A percentile compares a stretch with the other conserved stretches of the same genome.
Evolutionary conservation across 2,797 vertebrate genomes (phyloP).

Genomic region (Leptodactylus fallax): DNA sequence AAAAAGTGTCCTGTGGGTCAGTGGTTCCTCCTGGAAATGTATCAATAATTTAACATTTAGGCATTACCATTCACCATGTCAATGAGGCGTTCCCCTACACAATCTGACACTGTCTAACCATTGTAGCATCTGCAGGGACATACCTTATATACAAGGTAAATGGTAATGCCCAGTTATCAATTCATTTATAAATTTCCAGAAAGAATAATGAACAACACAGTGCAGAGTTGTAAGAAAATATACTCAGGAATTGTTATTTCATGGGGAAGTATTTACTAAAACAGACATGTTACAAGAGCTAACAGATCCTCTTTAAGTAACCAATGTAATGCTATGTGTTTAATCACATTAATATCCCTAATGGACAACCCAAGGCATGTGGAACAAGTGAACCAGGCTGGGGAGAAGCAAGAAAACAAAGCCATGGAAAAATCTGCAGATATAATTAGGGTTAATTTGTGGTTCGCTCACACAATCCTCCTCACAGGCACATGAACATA

Average conservation of each 20-base stretch:
- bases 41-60: no score
- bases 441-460: constrained; percentile 57
- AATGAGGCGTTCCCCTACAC: no score
- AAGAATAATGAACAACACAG: not conserved
- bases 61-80: not conserved
- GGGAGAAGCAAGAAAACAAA: constrained; percentile 24
- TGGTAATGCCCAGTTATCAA: not conserved
- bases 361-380: constrained; percentile 3
- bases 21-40: no score
- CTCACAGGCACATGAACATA: constrained; percentile 24
- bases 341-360: not conserved
- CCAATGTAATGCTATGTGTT: not conserved
- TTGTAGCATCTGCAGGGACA: no score
- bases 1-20: no score
- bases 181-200: not conserved
- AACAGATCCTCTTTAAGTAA: not conserved
- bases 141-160: not conserved
- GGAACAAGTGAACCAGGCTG: not conserved
- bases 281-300: no score
- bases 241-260: no score
- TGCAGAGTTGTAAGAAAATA: no score
- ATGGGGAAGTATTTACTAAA: no score
- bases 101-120: no score
- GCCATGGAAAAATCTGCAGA: constrained; percentile 49
- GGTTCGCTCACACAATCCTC: constrained; percentile 1